phyloP scores from a whole-genome alignment of 2,113 vertebrate genomes.

The Clupea harengus region DNA sequence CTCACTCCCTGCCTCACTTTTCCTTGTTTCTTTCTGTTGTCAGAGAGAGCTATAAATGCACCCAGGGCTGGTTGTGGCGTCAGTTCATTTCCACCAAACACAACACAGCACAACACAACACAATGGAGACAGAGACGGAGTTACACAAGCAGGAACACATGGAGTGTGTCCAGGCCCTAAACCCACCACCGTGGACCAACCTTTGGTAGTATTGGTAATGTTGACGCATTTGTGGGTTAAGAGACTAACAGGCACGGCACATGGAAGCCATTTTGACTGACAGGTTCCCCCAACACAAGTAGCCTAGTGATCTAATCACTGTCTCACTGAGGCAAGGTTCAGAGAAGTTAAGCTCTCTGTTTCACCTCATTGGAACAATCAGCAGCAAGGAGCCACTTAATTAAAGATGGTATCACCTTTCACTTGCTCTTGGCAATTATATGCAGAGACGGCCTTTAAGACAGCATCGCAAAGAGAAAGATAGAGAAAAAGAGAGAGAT shows the following conservation, averaged over 20 bases:
- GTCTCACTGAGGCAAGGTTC: conserved; percentile 28
- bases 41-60: too few species aligned
- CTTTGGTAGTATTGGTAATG: not conserved
- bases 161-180: too few species aligned
- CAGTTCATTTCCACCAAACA: too few species aligned
- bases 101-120: too few species aligned
- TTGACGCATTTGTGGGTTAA: too few species aligned
- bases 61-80: too few species aligned
- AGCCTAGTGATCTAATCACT: not conserved
- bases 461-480: not conserved
- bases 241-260: not conserved
- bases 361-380: conserved; percentile 37
- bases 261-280: not conserved
- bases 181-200: not conserved
- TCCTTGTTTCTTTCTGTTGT: too few species aligned
- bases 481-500: not conserved
- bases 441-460: not conserved
- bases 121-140: too few species aligned
- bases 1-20: too few species aligned
- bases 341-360: conserved; percentile 33
- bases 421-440: conserved; percentile 18
- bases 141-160: not conserved
- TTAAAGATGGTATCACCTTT: conserved; percentile 44
- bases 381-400: conserved; percentile 43
- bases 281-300: not conserved